Evolutionary conservation across 2,888 invertebrate species (phyloP), one percentile per base, ranked within the genome.

Genomic region (Leptura quadrifasciata): DNA sequence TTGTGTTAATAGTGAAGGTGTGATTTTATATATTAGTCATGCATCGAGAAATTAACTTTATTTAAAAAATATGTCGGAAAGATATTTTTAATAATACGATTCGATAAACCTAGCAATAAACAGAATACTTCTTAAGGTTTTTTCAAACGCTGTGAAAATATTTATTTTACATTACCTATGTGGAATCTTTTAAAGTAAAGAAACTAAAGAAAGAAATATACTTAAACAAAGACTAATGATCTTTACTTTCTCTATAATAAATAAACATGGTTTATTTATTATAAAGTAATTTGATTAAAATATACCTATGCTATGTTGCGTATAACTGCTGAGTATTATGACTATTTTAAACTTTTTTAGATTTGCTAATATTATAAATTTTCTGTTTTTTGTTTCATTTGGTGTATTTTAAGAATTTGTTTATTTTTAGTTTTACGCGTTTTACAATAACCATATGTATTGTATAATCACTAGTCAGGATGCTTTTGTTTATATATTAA

Each of bases 151-250:
- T 10, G 10, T 63, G 63, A 63, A 63, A 63, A 63, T 63, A 63
- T 63, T 63, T 63, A 63, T 63, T 63, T 39, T 63, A 63, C 5
- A 35, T 47, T 20, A 18, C n/a, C n/a, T n/a, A n/a, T 21, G 10
- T 21, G 63, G 63, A 63, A 63, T 63, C 20, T 63, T 63, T 35
- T 63, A 63, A 63, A 63, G 39, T 63, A 63, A 63, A 63, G 35
- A 63, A 63, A 63, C 20, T 63, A 63, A 39, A 35, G 35, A 63
- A n/a, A 47, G 47, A 47, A 47, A 47, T 47, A 47, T 47, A 61
- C 60, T 31, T 27, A 27, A 61, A 60, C 27, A 63, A 39, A 63
- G 63, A 63, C 63, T 63, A 63, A 63, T 20, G 63, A 63, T 63
- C 35, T 39, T n/a, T n/a, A n/a, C n/a, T n/a, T 39, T 15, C 18